Evolutionary conservation across 2,113 vertebrate genomes (phyloP).

Genomic region (human): DNA sequence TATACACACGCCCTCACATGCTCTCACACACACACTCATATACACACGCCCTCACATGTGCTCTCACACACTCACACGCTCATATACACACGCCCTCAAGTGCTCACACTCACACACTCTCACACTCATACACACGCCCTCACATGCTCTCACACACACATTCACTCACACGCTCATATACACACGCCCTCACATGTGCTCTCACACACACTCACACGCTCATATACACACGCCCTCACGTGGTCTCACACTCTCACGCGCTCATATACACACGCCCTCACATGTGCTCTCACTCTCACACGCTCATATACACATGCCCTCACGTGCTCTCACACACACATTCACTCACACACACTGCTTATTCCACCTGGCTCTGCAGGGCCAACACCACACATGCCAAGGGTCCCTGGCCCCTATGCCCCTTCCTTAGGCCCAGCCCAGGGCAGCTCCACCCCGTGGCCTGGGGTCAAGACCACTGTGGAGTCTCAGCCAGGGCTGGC

Average conservation of each 20-base stretch:
- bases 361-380: not conserved
- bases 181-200: accelerated
- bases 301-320: accelerated
- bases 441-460: not conserved
- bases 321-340: accelerated
- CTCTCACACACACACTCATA: no score
- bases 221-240: no score
- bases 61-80: no score
- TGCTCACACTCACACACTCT: no score
- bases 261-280: no score
- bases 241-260: no score
- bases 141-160: not conserved
- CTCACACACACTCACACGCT: no score
- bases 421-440: not conserved
- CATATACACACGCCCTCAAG: no score
- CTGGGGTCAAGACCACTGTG: accelerated
- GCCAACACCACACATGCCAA: not conserved
- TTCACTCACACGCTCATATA: not conserved
- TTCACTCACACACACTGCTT: no score
- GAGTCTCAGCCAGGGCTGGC: not conserved
- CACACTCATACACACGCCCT: accelerated
- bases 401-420: accelerated
- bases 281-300: no score
- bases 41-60: no score
- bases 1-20: no score